Evolutionary conservation across 2,888 invertebrate species (phyloP), one percentile per base, ranked within the genome.

Genomic region (Nineta flava): DNA sequence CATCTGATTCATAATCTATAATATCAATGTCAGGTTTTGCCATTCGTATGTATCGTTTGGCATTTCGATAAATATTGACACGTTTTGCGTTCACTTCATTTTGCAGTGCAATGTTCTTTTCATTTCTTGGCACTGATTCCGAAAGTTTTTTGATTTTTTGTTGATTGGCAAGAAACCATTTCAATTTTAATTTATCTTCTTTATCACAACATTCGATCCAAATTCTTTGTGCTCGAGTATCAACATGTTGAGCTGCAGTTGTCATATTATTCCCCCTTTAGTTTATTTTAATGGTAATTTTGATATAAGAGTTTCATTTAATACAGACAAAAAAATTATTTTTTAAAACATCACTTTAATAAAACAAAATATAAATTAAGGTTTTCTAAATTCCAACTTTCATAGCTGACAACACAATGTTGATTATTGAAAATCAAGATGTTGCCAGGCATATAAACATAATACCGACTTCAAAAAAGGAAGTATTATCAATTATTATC

Each of bases 111-210:
- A 53, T 48, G 61, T 59, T 26, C 59, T 57, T 0, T 62, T 56
- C 2, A 65, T 63, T 34, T 55, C 55, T 15, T 57, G 56, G 13
- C 16, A 43, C 31, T 21, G 35, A 26, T 46, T 53, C 47, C 3
- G 40, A 35, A 17, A 40, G 58, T 45, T 59, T 62, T 15, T 61
- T 56, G 42, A 67, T 52, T 9, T 62, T 54, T 1, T 57, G 55
- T 55, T 65, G 61, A 54, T 68, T 66, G 49, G 56, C 60, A 41
- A 57, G 55, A 53, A 67, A 68, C 67, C 67, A 68, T 53, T 61
- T 61, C 26, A 66, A 51, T 26, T 65, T 59, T 21, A 66, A 54
- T 9, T 53, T 53, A 44, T 62, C 58, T 54, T 67, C 66, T 52
- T 63, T 65, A 50, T 61, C 59, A 9, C 31, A 21, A 9, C 19